A percentile compares a stretch with the other conserved stretches of the same genome.
Evolutionary conservation across 1,140 invertebrate species (phyloP).

Genomic region (Tetramorium simillimum): DNA sequence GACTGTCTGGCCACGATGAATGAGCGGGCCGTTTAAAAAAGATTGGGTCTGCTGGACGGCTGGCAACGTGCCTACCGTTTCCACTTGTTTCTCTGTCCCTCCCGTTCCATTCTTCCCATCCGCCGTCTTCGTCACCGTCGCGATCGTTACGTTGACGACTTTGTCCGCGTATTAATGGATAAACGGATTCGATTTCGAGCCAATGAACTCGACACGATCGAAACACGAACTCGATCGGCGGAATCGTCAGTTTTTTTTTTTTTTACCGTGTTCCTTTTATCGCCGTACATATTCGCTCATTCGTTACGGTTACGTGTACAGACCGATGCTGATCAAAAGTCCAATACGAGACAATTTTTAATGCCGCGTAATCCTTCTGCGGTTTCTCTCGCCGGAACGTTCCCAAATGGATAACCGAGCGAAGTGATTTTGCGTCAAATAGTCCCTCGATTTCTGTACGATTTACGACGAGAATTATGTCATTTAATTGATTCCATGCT

Average conservation of each 20-base stretch:
- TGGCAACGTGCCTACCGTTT: conserved; percentile 70
- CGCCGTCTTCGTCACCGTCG: conserved; percentile 16
- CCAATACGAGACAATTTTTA: conserved; percentile 54
- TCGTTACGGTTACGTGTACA: conserved; percentile 33
- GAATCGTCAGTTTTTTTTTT: conserved; percentile 35
- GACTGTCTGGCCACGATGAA: conserved; percentile 78
- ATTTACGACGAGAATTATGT: conserved; percentile 1
- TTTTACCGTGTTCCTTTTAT: conserved; percentile 28
- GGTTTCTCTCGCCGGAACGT: conserved; percentile 4
- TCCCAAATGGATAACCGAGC: background rate
- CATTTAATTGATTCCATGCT: background rate
- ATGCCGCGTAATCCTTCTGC: conserved; percentile 34
- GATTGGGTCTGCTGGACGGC: conserved; percentile 70
- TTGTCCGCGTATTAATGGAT: conserved; percentile 68
- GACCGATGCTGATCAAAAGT: conserved; percentile 31
- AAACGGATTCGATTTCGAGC: conserved; percentile 59
- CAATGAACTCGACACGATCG: conserved; percentile 57
- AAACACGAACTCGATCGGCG: conserved; percentile 60
- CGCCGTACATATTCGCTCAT: conserved; percentile 16
- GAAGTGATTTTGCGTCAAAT: conserved; percentile 35
- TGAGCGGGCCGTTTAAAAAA: conserved; percentile 76
- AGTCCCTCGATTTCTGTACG: background rate
- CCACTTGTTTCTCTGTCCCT: conserved; percentile 17
- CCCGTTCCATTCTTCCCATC: background rate
- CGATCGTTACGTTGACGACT: conserved; percentile 63